Evolutionary conservation across 2,113 vertebrate genomes (phyloP).

Genomic region (Passer montanus): DNA sequence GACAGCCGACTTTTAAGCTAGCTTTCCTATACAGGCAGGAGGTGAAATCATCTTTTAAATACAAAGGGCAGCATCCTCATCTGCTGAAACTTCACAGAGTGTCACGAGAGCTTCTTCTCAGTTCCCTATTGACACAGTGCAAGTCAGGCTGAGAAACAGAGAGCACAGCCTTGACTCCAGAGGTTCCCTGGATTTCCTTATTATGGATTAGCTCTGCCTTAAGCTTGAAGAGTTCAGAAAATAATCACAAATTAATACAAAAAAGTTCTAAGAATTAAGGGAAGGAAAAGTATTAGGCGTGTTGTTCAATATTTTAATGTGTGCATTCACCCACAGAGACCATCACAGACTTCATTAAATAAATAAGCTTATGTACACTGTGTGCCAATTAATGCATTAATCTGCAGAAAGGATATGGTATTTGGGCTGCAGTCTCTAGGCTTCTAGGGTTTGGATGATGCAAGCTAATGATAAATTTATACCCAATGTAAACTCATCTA

Average conservation of each 20-base stretch:
- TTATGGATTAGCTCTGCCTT: background rate
- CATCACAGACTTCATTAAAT: constrained; percentile 22
- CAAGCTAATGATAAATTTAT: constrained; percentile 29
- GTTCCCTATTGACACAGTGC: background rate
- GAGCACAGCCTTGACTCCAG: background rate
- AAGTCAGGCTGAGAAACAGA: background rate
- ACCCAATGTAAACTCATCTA: background rate
- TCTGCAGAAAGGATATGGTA: background rate
- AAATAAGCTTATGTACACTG: constrained; percentile 1
- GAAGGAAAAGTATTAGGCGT: background rate
- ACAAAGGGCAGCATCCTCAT: background rate
- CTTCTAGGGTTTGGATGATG: background rate
- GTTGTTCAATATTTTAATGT: background rate
- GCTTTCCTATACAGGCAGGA: background rate
- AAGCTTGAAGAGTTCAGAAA: background rate
- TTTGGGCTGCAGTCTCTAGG: background rate
- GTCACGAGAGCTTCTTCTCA: background rate
- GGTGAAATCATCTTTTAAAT: constrained; percentile 17
- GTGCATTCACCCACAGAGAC: background rate
- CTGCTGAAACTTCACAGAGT: background rate
- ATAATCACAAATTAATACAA: background rate
- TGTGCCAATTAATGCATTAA: constrained; percentile 45
- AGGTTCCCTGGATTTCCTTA: background rate
- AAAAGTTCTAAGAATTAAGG: background rate
- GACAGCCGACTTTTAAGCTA: background rate